A percentile compares a stretch with the other conserved stretches of the same genome.
Conservation (phyloP, 2,113 vertebrate species). For the Capreolus pygargus region DNA sequence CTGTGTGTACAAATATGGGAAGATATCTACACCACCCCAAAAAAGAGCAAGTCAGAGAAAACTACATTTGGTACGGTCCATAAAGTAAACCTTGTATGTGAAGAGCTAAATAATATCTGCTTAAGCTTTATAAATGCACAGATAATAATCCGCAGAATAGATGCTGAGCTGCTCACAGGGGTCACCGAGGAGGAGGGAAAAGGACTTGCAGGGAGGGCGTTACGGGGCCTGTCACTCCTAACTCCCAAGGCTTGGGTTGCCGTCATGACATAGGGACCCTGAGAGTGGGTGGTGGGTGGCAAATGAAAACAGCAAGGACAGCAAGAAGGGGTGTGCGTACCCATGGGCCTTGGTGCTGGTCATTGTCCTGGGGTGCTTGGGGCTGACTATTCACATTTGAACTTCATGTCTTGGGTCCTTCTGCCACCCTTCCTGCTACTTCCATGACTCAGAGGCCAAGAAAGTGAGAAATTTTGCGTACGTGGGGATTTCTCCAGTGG, state of each 20-base stretch:
- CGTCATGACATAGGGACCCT: neutral
- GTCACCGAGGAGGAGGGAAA: neutral
- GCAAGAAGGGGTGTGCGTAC: neutral
- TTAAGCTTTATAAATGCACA: neutral
- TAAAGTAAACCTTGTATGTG: neutral
- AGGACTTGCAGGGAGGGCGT: neutral
- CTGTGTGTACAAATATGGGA: neutral
- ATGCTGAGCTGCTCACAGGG: neutral
- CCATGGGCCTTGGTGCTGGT: neutral
- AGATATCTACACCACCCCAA: neutral
- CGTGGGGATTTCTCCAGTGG: neutral
- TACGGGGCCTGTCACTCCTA: neutral
- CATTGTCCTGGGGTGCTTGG: neutral
- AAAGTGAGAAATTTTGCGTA: neutral
- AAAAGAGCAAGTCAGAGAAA: neutral
- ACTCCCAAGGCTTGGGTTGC: neutral
- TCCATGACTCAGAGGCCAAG: neutral
- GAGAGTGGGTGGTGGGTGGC: neutral
- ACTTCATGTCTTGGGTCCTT: neutral
- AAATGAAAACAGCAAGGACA: neutral
- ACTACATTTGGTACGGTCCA: accelerated
- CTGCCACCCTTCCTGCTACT: neutral
- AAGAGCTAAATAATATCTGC: accelerated
- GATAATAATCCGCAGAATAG: accelerated
- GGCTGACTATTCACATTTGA: neutral